Conservation (phyloP, 2,797 vertebrate genomes). For the Lepus oiostolus region DNA sequence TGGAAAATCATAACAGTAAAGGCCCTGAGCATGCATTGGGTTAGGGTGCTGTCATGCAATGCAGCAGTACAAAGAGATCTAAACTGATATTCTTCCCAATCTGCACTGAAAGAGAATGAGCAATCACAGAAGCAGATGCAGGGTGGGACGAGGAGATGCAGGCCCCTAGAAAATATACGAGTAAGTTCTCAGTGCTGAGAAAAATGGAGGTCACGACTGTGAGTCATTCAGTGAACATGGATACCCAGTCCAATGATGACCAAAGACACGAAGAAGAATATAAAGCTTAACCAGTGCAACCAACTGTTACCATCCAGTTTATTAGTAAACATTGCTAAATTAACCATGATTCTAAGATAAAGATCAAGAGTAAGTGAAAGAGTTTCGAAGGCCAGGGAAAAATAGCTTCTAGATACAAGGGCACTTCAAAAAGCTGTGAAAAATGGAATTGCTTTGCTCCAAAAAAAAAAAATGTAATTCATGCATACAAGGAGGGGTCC, state of each 20-base stretch:
- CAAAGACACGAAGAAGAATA: background rate
- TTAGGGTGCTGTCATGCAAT: background rate
- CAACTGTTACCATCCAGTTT: background rate
- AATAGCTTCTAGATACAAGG: background rate
- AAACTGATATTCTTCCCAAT: background rate
- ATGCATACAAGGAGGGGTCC: no score
- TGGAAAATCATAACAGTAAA: background rate
- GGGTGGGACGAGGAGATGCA: no score
- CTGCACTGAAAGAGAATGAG: background rate
- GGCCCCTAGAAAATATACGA: background rate
- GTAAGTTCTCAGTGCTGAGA: background rate
- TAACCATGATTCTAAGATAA: background rate
- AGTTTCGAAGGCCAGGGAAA: background rate
- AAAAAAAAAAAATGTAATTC: no score
- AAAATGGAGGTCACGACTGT: background rate
- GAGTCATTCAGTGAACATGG: background rate
- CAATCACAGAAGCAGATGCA: background rate
- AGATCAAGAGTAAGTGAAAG: background rate
- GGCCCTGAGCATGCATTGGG: background rate
- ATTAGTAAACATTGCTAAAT: background rate
- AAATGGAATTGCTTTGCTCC: no score
- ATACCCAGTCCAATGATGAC: background rate
- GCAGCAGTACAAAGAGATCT: background rate
- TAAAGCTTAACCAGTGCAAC: background rate
- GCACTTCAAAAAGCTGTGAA: no score